Percentiles rank a stretch among this genome's conserved stretches.
Evolutionary conservation across 2,888 invertebrate genomes (phyloP).

Genomic region (Clivina fossor): DNA sequence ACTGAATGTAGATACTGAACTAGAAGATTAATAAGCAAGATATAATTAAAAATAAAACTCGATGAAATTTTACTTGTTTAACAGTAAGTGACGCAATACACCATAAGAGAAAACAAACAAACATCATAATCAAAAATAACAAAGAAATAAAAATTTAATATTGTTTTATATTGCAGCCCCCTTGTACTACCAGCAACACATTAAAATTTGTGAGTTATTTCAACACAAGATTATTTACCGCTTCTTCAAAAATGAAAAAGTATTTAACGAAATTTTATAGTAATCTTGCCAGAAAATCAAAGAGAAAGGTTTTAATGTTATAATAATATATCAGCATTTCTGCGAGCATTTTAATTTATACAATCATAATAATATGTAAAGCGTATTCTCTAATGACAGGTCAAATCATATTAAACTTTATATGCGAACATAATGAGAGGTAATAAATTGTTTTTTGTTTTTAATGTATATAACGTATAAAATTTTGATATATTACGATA

Average conservation of each 20-base stretch:
- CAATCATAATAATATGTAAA: conserved; percentile 25
- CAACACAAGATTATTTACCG: conserved; percentile 31
- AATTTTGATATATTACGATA: no score
- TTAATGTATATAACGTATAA: no score
- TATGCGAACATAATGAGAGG: no score
- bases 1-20: conserved; percentile 77
- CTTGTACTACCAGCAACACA: conserved; percentile 13
- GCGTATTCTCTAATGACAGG: no score
- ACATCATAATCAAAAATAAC: conserved; percentile 7
- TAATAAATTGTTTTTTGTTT: no score
- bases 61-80: conserved; percentile 27
- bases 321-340: conserved; percentile 51
- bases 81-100: conserved; percentile 29
- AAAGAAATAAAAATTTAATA: conserved; percentile 2
- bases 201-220: conserved; percentile 21
- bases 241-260: conserved; percentile 16
- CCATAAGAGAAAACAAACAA: conserved; percentile 24
- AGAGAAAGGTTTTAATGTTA: conserved; percentile 24
- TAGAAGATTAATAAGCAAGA: conserved; percentile 54
- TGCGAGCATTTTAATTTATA: conserved; percentile 44
- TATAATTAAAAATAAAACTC: no score
- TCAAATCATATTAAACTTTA: no score
- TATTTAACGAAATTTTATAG: conserved; percentile 15
- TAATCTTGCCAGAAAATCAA: conserved; percentile 24
- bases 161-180: conserved; percentile 2